Evolutionary conservation across 2,113 vertebrate genomes (phyloP).

Genomic region (Lota lota): DNA sequence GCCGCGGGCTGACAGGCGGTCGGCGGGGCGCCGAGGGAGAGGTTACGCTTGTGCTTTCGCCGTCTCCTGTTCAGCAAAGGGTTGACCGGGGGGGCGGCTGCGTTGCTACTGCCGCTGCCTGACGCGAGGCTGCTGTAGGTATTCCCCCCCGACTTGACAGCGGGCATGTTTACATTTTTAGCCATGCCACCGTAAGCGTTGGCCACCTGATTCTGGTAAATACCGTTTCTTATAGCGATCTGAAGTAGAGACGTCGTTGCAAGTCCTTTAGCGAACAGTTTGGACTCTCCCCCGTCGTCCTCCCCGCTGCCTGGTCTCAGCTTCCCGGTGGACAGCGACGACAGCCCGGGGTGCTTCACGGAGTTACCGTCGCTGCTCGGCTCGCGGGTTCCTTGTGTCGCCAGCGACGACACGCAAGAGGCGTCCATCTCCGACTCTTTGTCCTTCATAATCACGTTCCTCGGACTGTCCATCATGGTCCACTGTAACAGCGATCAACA

Average conservation of each 20-base stretch:
- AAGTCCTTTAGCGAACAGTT: slow-evolving; percentile 65
- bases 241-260: slow-evolving; percentile 70
- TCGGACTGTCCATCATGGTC: slow-evolving; percentile 56
- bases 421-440: slow-evolving; percentile 30
- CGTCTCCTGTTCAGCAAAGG: slow-evolving; percentile 73
- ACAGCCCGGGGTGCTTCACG: slow-evolving; percentile 40
- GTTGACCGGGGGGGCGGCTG: slow-evolving; percentile 62
- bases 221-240: slow-evolving; percentile 69
- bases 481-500: slow-evolving; percentile 1
- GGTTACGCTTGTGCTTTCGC: slow-evolving; percentile 79
- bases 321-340: slow-evolving; percentile 43
- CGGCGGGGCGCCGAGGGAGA: slow-evolving; percentile 73
- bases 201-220: slow-evolving; percentile 66
- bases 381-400: slow-evolving; percentile 39
- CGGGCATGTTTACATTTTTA: slow-evolving; percentile 42
- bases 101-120: slow-evolving; percentile 27
- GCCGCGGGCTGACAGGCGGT: slow-evolving; percentile 43
- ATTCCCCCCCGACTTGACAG: slow-evolving; percentile 45
- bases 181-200: slow-evolving; percentile 34
- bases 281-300: slow-evolving; percentile 57
- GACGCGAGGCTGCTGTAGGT: slow-evolving; percentile 29
- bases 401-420: slow-evolving; percentile 24
- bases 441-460: slow-evolving; percentile 33
- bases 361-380: slow-evolving; percentile 28
- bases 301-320: slow-evolving; percentile 51